Base-by-base conservation (phyloP, 2,888 invertebrate species). In the Trachelus troglodyta region DNA sequence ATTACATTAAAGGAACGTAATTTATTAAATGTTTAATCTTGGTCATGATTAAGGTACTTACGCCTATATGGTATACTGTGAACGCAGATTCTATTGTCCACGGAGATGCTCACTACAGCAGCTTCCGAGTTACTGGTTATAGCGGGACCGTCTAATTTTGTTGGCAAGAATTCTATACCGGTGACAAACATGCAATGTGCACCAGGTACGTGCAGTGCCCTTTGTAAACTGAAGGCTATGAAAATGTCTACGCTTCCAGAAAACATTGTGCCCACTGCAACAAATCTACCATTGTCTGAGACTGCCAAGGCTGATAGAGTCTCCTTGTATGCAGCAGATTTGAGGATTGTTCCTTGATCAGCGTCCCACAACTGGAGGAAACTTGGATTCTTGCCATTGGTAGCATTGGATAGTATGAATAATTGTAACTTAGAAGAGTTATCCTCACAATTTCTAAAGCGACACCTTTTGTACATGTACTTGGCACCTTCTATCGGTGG, bases 131-230 rank as follows among this genome's bases (percentile, higher is more conserved):
- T 94, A 87, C 95, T 94, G 31, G 95, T 95, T 80, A 96, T 94
- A 73, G 96, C 93, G 73, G 95, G 95, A 34, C 95, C 95, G 90
- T 96, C 96, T 82, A 93, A 92, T 87, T 93, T 93, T 15, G 93
- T 93, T 37, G 98, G 97, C 86, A 99, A 93, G 93, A 99, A 99
- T 93, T 97, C 96, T 85, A 99, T 93, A 15, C 98, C 98, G 76
- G 99, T 99, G 82, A 99, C 97, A 93, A 99, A 99, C 95, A 98
- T 98, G 88, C 96, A 96, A 93, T 99, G 99, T 81, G 97, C 97
- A 89, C 94, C 94, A 83, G 94, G 93, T 90, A 98, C 95, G 92
- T 96, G 95, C 86, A 98, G 94, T 82, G 97, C 95, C 87, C 95
- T 95, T 96, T 98, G 97, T 87, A 99, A 93, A 92, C 97, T 98